These are phyloP conservation scores for Aphidius ervi DNA, from an alignment of 1,140 invertebrate genomes.

Conservation along the genomic window DNA sequence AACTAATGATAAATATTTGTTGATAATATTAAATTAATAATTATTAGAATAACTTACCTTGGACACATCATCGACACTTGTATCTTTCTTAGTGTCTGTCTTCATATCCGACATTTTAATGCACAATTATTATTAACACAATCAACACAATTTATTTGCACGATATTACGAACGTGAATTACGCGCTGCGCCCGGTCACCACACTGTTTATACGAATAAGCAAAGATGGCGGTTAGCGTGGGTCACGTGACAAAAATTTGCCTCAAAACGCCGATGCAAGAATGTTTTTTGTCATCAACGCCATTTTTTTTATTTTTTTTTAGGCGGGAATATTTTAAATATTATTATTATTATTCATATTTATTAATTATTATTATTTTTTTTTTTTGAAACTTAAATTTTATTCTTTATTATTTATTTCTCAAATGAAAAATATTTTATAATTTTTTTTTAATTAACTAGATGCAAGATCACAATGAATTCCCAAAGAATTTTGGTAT, in stretches of 20 bases:
- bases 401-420: no score
- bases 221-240: constrained; percentile 58
- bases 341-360: constrained; percentile 9
- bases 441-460: no score
- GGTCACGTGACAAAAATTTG: constrained; percentile 50
- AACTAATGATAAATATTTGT: not conserved
- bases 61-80: constrained; percentile 48
- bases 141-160: constrained; percentile 44
- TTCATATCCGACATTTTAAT: constrained; percentile 53
- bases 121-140: constrained; percentile 37
- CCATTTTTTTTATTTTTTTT: no score
- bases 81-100: constrained; percentile 53
- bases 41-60: constrained; percentile 42
- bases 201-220: constrained; percentile 54
- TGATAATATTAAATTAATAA: not conserved
- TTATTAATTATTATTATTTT: not conserved
- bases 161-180: constrained; percentile 40
- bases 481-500: no score
- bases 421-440: no score
- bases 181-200: constrained; percentile 42
- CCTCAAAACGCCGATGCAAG: constrained; percentile 41
- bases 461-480: no score
- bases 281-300: constrained; percentile 13
- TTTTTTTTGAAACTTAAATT: no score
- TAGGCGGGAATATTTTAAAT: no score